Evolutionary conservation across 2,888 invertebrate genomes (phyloP).

Genomic region (Melinopterus prodromus): DNA sequence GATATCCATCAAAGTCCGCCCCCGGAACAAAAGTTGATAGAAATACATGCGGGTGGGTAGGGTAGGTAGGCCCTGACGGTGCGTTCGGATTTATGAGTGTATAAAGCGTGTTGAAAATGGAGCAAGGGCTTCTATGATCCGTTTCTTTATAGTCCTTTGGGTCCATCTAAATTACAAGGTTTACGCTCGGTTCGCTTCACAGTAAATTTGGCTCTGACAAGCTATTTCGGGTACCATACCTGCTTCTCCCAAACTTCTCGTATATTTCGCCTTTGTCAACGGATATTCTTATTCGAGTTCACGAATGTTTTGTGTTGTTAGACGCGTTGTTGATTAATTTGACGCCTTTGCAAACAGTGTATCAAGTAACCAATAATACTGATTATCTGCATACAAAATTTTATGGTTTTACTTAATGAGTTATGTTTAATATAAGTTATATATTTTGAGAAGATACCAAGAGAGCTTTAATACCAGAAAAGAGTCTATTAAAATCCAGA

Average conservation of each 20-base stretch:
- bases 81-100: neutral
- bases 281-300: neutral
- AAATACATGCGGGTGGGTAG: neutral
- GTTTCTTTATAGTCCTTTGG: conserved; percentile 4
- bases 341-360: neutral
- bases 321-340: too few species aligned
- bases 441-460: too few species aligned
- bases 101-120: conserved; percentile 4
- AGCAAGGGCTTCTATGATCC: neutral
- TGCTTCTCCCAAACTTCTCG: neutral
- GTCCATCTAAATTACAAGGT: neutral
- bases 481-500: too few species aligned
- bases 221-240: neutral
- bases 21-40: neutral
- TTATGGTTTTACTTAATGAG: too few species aligned
- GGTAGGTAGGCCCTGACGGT: neutral
- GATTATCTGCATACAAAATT: too few species aligned
- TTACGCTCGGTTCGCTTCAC: neutral
- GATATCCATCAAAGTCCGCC: neutral
- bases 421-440: too few species aligned
- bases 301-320: too few species aligned
- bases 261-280: neutral
- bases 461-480: too few species aligned
- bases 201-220: neutral
- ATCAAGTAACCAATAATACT: too few species aligned